Conservation (phyloP, 2,888 invertebrate genomes). For the Drosophila acutilabella region DNA sequence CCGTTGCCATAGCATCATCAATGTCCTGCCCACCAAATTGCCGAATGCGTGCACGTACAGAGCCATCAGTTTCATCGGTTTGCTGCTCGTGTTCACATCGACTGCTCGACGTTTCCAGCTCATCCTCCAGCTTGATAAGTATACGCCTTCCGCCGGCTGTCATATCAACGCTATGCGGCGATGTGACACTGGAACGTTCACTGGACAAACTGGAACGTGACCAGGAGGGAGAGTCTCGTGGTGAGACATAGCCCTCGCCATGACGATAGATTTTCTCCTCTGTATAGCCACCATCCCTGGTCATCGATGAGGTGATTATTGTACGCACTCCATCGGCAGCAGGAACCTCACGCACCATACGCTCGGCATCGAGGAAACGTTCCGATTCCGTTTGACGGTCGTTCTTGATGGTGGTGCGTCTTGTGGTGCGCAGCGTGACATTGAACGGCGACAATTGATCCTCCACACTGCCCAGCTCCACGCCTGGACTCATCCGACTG, state of each 20-base stretch:
- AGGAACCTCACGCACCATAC: slow-evolving; percentile 87
- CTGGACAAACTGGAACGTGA: slow-evolving; percentile 74
- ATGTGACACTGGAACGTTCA: slow-evolving; percentile 77
- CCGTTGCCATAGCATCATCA: slow-evolving; percentile 76
- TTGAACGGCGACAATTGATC: slow-evolving; percentile 79
- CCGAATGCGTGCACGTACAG: slow-evolving; percentile 69
- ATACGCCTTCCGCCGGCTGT: slow-evolving; percentile 82
- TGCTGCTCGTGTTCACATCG: slow-evolving; percentile 35
- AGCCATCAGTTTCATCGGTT: slow-evolving; percentile 74
- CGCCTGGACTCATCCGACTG: slow-evolving; percentile 76
- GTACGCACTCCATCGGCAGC: slow-evolving; percentile 83
- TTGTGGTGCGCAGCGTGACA: slow-evolving; percentile 77
- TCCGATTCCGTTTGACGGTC: slow-evolving; percentile 71
- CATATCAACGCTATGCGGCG: slow-evolving; percentile 81
- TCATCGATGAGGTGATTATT: slow-evolving; percentile 83
- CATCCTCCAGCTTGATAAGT: slow-evolving; percentile 81
- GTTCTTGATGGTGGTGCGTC: slow-evolving; percentile 60
- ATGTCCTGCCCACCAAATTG: slow-evolving; percentile 67
- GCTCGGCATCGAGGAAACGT: slow-evolving; percentile 90
- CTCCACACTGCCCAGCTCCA: slow-evolving; percentile 64
- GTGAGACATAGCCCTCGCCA: slow-evolving; percentile 82
- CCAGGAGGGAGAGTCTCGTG: slow-evolving; percentile 72
- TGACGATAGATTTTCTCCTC: slow-evolving; percentile 83
- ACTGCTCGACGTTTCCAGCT: slow-evolving; percentile 29
- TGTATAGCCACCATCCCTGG: slow-evolving; percentile 79